Evolutionary conservation across 2,797 vertebrate genomes (phyloP), one percentile per base, ranked within the genome.

Genomic region (Manis pentadactyla): DNA sequence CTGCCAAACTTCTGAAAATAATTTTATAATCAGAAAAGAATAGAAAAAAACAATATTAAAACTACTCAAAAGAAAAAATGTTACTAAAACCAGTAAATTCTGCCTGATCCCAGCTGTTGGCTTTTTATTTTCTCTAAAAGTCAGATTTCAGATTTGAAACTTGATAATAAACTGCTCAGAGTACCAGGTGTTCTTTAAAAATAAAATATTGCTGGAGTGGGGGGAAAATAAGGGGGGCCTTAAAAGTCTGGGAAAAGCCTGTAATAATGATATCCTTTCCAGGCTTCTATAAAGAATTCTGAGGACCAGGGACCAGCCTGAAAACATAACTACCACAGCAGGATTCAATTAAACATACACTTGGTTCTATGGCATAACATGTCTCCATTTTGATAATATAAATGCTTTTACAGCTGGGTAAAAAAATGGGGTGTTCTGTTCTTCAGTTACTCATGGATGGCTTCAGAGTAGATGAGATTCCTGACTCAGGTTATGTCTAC

Each of bases 401-500:
- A 93, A 95, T 91, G 85, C 94, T 93, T 73, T 4, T 4, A 75
- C 85, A 64, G 64, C 69, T 78, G 7, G 4, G n/a, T 49, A 19
- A 78, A 95, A 59, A 93, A 64, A 81, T 64, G 78, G 69, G 34
- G 85, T 75, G 73, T 39, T 1, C 39, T 55, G 59, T 34, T 97
- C 87, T 83, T 95, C 81, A 92, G 78, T 23, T 96, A 81, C 89
- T 93, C 61, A 3, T 82, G 82, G 89, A 84, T 79, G 83, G 37
- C 75, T 86, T 73, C 97, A 96, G 64, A 96, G 96, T 95, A 93
- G 86, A 96, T 87, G 92, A 74, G 97, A 92, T 90, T 96, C 84
- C 96, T 94, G 63, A 97, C 93, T 84, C 90, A 92, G 88, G 84
- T 95, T 97, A 93, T 0, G 29, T 97, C 93, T 98, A 96, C 94